Evolutionary conservation across 2,888 invertebrate genomes (phyloP), one percentile per base, ranked within the genome.

Genomic region (Herminia tarsipennalis): DNA sequence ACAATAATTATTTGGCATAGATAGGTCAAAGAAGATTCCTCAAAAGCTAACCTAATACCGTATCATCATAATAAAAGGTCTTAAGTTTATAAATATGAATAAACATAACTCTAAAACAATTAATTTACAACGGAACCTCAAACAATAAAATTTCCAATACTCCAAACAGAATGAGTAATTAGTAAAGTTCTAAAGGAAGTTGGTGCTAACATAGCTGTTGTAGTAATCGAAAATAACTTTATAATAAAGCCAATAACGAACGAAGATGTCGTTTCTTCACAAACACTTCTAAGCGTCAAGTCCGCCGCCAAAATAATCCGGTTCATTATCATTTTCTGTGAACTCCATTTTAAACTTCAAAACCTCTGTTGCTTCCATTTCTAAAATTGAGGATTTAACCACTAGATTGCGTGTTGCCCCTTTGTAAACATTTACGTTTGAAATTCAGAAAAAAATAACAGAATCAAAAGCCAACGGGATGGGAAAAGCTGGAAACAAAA

Each of bases 101-200:
- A 32, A 40, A 40, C 24, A 32, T 18, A 1, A 16, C n/a, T 6
- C 24, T 18, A 8, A 30, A 22, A 22, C 18, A 32, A 12, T 30
- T 16, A 14, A 21, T 28, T 25, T 13, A 5, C n/a, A 39, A 30
- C 16, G 10, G 24, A 22, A 17, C 9, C 10, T 1, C 13, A 1
- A 32, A 32, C 18, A 40, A 25, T 32, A 40, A 32, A 24, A 32
- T 32, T 17, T 6, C 18, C 12, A 5, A 33, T 20, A 20, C 13
- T 16, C 8, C 16, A 22, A 39, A 39, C 39, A 39, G 30, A 22
- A 30, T 39, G 16, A 30, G 16, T 42, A 28, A 42, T 42, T 42
- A 42, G 16, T n/a, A 10, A 42, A 29, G 28, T 42, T 28, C 8
- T 24, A 34, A 14, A 16, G 28, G 16, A 35, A 35, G 22, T 35